Conservation (phyloP, 2,797 vertebrate species). For the Crocidura indochinensis region DNA sequence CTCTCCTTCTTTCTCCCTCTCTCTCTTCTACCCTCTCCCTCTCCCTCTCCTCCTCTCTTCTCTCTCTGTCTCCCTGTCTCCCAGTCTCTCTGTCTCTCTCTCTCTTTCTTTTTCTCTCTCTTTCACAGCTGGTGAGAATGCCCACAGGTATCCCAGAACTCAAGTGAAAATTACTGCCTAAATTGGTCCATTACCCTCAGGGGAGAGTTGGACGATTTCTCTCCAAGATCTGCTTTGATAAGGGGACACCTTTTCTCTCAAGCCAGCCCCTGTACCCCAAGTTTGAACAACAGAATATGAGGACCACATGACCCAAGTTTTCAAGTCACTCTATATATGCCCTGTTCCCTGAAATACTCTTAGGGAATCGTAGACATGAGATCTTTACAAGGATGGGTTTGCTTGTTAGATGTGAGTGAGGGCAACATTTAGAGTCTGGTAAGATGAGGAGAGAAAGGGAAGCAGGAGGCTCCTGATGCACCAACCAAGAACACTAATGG, state of each 20-base stretch:
- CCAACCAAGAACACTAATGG: background rate
- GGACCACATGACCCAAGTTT: background rate
- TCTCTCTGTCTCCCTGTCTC: no score
- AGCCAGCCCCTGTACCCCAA: rapidly evolving
- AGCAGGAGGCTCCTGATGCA: background rate
- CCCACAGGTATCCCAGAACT: background rate
- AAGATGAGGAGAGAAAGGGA: background rate
- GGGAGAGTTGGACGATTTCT: no score
- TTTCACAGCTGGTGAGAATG: background rate
- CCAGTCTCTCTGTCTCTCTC: no score
- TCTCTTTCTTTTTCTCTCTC: no score
- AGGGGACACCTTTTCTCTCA: background rate
- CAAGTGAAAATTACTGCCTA: background rate
- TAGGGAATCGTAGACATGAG: background rate
- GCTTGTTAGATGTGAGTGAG: background rate
- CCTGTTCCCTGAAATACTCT: background rate
- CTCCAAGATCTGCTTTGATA: background rate
- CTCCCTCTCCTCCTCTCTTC: no score
- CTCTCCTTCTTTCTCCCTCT: no score
- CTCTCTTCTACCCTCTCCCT: no score
- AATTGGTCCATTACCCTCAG: background rate
- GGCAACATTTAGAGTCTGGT: background rate
- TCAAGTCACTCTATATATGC: background rate
- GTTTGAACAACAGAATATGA: background rate
- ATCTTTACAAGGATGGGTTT: background rate